Evolutionary conservation across 2,888 invertebrate species (phyloP), one percentile per base, ranked within the genome.

Genomic region (Temnothorax unifasciatus): DNA sequence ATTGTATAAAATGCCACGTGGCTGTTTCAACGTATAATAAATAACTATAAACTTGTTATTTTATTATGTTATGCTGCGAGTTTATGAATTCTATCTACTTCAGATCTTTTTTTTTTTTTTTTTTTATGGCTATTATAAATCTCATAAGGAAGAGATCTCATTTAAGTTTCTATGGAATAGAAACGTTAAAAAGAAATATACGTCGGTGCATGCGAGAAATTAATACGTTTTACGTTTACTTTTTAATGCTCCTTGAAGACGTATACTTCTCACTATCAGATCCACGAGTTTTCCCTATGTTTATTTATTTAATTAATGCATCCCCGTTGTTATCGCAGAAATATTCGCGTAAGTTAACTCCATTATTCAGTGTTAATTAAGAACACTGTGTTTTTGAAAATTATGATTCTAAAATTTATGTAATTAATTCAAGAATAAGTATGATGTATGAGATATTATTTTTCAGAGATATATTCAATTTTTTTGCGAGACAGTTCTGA

Each of bases 1-100:
- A 85, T 83, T 85, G 82, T 84, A 84, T 68, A 73, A 82, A 66
- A 71, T 84, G 25, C 47, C 64, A 18, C 54, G 52, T 71, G 44
- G n/a, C 47, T 63, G 69, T 85, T 76, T 69, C 21, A 52, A 81
- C 75, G 34, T 68, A 76, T 69, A 76, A 83, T 84, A 83, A 75
- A 83, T 52, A n/a, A 83, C 8, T 85, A 73, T 82, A 82, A 75
- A 73, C 69, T 84, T 83, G 54, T 85, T 85, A 76, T 76, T 82
- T 63, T 75, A 82, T 75, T 85, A 69, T 9, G 25, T 44, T 66
- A 34, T 50, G 15, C 74, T 85, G 61, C 74, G 52, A 73, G 25
- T 82, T 74, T 11, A 57, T 3, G 47, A 52, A n/a, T 74, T 38
- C 21, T 61, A 82, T 57, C 50, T 68, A 47, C 54, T 68, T 75